Percentiles rank a stretch among this genome's conserved stretches.
Conservation (phyloP, 2,797 vertebrate species). For the Cephalopachus bancanus region DNA sequence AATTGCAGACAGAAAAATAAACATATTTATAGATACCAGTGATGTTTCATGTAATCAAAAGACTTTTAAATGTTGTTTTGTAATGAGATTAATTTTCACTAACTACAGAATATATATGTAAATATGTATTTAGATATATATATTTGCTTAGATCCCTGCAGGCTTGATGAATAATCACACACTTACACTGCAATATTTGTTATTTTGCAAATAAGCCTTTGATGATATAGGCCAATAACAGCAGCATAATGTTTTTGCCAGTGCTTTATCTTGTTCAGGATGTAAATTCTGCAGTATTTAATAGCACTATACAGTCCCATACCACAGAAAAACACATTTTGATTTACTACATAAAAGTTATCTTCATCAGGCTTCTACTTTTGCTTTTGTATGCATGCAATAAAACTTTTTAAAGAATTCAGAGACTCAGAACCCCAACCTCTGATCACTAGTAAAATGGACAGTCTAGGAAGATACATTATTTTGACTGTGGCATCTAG, state of each 20-base stretch:
- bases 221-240: background rate
- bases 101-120: background rate
- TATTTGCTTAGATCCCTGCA: background rate
- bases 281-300: background rate
- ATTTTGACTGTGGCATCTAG: background rate
- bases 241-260: background rate
- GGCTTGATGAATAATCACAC: background rate
- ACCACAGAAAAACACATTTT: background rate
- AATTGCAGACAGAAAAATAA: background rate
- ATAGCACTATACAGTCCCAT: background rate
- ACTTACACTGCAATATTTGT: background rate
- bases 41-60: background rate
- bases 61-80: background rate
- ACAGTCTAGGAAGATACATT: background rate
- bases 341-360: background rate
- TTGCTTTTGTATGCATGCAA: background rate
- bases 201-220: conserved; percentile 3
- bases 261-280: background rate
- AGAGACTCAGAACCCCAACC: background rate
- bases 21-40: background rate
- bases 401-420: background rate
- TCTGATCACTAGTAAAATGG: background rate
- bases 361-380: background rate
- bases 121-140: background rate
- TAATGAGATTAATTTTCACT: conserved; percentile 3